Evolutionary conservation across 2,113 vertebrate genomes (phyloP).

Genomic region (Perca flavescens): DNA sequence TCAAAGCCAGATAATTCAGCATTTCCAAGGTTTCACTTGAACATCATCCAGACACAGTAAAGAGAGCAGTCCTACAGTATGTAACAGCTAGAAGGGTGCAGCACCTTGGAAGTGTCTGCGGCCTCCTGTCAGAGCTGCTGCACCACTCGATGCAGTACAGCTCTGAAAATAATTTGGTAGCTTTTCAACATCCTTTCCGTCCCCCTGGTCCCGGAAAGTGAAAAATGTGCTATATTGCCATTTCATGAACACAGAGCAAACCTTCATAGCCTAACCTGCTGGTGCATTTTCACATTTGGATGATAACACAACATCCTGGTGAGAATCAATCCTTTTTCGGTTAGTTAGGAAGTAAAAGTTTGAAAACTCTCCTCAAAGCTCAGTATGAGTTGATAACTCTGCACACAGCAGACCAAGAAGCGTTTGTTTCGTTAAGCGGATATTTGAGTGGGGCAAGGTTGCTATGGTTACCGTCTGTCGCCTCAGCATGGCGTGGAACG

Average conservation of each 20-base stretch:
- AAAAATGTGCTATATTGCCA: neutral
- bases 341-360: neutral
- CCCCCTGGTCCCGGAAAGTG: neutral
- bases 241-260: neutral
- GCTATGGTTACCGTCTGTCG: conserved; percentile 49
- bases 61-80: neutral
- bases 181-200: neutral
- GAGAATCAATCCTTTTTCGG: neutral
- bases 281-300: neutral
- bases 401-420: neutral
- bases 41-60: neutral
- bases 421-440: neutral
- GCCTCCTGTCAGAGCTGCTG: neutral
- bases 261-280: neutral
- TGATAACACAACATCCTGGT: neutral
- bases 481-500: conserved; percentile 38
- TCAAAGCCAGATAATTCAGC: conserved; percentile 22
- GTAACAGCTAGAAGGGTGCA: neutral
- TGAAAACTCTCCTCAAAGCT: neutral
- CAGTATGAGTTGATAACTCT: neutral
- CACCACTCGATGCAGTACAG: neutral
- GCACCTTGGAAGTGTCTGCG: neutral
- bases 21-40: conserved; percentile 23
- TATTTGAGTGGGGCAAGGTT: conserved; percentile 33
- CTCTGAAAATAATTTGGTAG: neutral